These are phyloP conservation scores for Heterohyrax brucei DNA, from an alignment of 2,797 vertebrate species.

Conservation along the genomic window DNA sequence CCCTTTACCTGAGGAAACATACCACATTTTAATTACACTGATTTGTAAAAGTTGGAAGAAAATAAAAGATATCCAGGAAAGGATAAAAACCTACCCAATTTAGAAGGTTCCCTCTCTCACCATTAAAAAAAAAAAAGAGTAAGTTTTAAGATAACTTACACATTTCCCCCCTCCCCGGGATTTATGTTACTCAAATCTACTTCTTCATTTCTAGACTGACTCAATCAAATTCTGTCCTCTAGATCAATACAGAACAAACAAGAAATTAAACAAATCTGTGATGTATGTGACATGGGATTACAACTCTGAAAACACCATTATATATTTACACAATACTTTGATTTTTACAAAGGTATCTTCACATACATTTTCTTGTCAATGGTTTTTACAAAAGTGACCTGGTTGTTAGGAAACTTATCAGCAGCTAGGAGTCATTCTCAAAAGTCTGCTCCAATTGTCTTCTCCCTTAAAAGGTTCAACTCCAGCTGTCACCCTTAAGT, in stretches of 20 bases:
- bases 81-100: not conserved
- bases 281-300: not conserved
- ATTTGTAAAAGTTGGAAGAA: constrained; percentile 36
- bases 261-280: not conserved
- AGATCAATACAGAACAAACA: not conserved
- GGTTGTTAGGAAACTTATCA: not conserved
- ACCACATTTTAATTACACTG: not conserved
- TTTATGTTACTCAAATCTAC: not conserved
- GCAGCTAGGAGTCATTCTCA: constrained; percentile 4
- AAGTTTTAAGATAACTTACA: not conserved
- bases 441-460: not conserved
- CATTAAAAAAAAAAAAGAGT: not conserved
- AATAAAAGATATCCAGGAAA: not conserved
- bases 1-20: not conserved
- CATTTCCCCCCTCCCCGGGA: not conserved
- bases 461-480: constrained; percentile 18
- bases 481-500: not conserved
- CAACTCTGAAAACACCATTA: not conserved
- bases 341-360: constrained; percentile 45
- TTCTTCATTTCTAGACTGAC: not conserved
- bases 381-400: constrained; percentile 1
- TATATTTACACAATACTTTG: not conserved
- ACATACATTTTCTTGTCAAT: constrained; percentile 3
- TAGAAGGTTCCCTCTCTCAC: not conserved
- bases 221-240: not conserved